Evolutionary conservation across 2,888 invertebrate species (phyloP).

Genomic region (Latrodectus hesperus): DNA sequence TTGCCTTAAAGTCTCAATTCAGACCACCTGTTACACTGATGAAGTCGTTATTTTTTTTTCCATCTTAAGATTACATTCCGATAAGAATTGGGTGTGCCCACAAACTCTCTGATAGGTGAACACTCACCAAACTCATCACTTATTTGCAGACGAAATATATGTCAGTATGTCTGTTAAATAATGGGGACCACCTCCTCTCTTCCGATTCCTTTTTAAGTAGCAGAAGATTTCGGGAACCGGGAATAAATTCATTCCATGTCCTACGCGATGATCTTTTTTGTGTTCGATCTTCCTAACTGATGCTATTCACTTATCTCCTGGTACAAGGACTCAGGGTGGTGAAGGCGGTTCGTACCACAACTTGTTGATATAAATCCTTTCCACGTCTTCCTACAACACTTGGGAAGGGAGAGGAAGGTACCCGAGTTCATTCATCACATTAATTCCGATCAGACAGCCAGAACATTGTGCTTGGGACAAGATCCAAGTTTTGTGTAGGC

Average conservation of each 20-base stretch:
- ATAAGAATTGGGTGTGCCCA: constrained; percentile 25
- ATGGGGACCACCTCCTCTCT: constrained; percentile 29
- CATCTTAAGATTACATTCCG: neutral
- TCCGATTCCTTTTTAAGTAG: neutral
- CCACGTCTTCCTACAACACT: neutral
- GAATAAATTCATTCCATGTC: neutral
- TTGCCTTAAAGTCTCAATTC: too few species aligned
- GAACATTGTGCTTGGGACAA: neutral
- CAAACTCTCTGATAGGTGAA: neutral
- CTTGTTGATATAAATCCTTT: neutral
- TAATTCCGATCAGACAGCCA: neutral
- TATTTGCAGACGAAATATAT: constrained; percentile 37
- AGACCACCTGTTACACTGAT: too few species aligned
- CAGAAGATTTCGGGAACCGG: neutral
- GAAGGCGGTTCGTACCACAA: neutral
- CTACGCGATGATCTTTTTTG: constrained; percentile 16
- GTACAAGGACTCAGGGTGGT: neutral
- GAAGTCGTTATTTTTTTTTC: constrained; percentile 7
- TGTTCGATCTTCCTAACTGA: too few species aligned
- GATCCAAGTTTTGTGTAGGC: constrained; percentile 4
- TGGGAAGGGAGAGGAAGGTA: neutral
- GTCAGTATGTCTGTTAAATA: constrained; percentile 50
- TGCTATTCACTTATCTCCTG: neutral
- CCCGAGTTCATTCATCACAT: neutral
- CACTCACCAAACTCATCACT: constrained; percentile 24